Percentiles rank a stretch among this genome's conserved stretches.
phyloP scores from a whole-genome alignment of 2,113 vertebrate species.

The Lycaon pictus region DNA sequence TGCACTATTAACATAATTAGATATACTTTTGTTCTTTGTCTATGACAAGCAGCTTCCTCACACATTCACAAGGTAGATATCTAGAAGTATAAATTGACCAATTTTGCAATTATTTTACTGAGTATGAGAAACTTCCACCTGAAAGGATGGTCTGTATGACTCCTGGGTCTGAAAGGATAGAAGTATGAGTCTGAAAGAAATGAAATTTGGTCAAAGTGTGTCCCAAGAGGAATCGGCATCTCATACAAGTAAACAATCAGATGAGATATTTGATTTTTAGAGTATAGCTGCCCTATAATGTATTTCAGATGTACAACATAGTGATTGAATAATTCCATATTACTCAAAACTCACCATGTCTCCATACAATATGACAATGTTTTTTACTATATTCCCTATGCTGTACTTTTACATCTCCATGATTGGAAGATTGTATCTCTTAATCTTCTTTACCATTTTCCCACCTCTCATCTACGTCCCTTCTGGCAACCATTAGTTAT shows the following conservation, averaged over 20 bases:
- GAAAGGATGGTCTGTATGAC: not conserved
- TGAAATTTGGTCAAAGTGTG: not conserved
- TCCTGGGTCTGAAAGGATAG: not conserved
- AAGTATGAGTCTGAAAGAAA: not conserved
- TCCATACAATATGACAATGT: not conserved
- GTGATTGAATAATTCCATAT: not conserved
- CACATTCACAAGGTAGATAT: not conserved
- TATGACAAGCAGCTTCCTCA: not conserved
- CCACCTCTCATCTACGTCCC: not conserved
- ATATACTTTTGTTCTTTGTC: not conserved
- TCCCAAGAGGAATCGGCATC: not conserved
- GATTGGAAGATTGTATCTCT: not conserved
- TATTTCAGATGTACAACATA: not conserved
- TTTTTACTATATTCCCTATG: not conserved
- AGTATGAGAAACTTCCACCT: not conserved
- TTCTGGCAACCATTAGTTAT: not conserved
- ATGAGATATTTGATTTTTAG: not conserved
- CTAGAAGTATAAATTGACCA: not conserved
- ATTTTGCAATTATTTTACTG: not conserved
- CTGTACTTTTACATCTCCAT: not conserved
- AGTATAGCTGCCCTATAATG: not conserved
- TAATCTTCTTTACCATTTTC: not conserved
- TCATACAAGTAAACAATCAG: not conserved
- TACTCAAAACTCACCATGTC: not conserved
- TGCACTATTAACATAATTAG: not conserved